Conservation (phyloP, 2,797 vertebrate genomes). For the Chiroxiphia lanceolata region DNA sequence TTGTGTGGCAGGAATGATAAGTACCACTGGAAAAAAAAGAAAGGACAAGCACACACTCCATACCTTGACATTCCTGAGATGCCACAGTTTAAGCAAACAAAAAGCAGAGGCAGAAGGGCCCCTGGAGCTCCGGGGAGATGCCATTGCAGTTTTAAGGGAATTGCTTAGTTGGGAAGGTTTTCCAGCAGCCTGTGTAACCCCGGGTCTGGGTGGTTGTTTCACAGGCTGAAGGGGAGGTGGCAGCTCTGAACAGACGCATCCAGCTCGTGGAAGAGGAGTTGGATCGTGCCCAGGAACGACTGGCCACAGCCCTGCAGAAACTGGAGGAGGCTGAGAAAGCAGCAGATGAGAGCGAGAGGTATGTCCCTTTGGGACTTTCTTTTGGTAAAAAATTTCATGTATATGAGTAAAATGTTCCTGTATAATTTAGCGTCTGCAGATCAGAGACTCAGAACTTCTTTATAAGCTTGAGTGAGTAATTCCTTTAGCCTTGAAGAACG, state of each 20-base stretch:
- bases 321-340: slow-evolving; percentile 98
- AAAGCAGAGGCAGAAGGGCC: not conserved
- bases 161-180: fast-evolving
- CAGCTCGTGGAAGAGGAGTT: slow-evolving; percentile 98
- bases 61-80: slow-evolving; percentile 58
- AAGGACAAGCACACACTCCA: not conserved
- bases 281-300: slow-evolving; percentile 94
- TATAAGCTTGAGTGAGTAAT: not conserved
- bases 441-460: not conserved
- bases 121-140: not conserved
- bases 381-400: not conserved
- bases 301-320: slow-evolving; percentile 93
- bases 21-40: not conserved
- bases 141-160: not conserved
- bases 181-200: not conserved
- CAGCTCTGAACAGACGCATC: slow-evolving; percentile 94
- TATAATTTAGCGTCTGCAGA: not conserved
- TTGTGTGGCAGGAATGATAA: not conserved
- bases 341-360: slow-evolving; percentile 98
- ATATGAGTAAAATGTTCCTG: not conserved
- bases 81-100: slow-evolving; percentile 17
- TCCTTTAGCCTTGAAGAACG: not conserved
- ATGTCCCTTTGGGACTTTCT: not conserved
- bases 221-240: slow-evolving; percentile 96
- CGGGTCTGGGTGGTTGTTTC: not conserved